phyloP scores from a whole-genome alignment of 2,113 vertebrate genomes.

The human (Homo sapiens) region GRCh38 chr3:143738501-143739000 shows the following conservation, averaged over 20 bases:
- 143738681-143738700: not conserved
- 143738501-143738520: not conserved
- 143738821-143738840: not conserved
- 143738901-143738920: not conserved
- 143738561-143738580: not conserved
- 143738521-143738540: not conserved
- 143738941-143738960: not conserved
- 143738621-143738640: not conserved
- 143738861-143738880: too few relatives aligned
- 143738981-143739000: not conserved
- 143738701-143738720: not conserved
- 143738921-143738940: not conserved
- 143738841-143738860: not conserved
- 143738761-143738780: not conserved
- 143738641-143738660: not conserved
- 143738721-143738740: not conserved
- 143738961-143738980: not conserved
- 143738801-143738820: not conserved
- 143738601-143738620: not conserved
- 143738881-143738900: not conserved
- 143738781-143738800: not conserved
- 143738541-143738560: not conserved
- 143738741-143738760: not conserved
- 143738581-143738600: not conserved
- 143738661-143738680: not conserved